These are phyloP conservation scores for Cyrtodaria siliqua DNA, from an alignment of 2,888 invertebrate species.

Conservation along the genomic window DNA sequence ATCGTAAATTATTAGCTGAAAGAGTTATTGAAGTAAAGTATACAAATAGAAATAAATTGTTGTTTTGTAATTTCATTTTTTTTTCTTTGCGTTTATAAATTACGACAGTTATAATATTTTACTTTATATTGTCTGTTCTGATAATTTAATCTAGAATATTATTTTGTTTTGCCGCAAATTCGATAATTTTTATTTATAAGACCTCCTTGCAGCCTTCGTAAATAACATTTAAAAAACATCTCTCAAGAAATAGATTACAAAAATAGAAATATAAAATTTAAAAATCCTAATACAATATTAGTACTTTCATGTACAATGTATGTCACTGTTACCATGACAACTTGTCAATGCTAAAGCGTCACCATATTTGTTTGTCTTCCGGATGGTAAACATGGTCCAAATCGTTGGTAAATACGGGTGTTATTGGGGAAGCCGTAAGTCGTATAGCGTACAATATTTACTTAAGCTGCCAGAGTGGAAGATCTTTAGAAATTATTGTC, in stretches of 20 bases:
- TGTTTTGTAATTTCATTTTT: neutral
- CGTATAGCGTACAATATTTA: conserved; percentile 29
- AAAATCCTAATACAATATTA: too few relatives aligned
- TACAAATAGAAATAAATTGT: neutral
- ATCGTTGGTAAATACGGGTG: conserved; percentile 38
- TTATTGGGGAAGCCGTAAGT: conserved; percentile 36
- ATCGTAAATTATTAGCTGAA: too few relatives aligned
- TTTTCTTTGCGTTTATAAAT: too few relatives aligned
- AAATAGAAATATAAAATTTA: too few relatives aligned
- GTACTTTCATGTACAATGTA: neutral
- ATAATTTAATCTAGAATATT: too few relatives aligned
- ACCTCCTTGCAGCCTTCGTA: too few relatives aligned
- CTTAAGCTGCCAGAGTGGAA: conserved; percentile 33
- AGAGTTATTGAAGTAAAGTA: neutral
- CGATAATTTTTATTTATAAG: too few relatives aligned
- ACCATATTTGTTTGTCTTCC: conserved; percentile 49
- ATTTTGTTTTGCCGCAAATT: too few relatives aligned
- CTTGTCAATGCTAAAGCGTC: conserved; percentile 26
- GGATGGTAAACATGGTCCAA: conserved; percentile 49
- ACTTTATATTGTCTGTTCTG: too few relatives aligned
- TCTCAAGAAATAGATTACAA: too few relatives aligned
- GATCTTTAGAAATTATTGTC: conserved; percentile 48
- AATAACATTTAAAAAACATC: too few relatives aligned
- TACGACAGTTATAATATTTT: too few relatives aligned
- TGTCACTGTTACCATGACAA: conserved; percentile 20